phyloP scores from a whole-genome alignment of 1,140 invertebrate genomes.

The Pteromalus puparum region DNA sequence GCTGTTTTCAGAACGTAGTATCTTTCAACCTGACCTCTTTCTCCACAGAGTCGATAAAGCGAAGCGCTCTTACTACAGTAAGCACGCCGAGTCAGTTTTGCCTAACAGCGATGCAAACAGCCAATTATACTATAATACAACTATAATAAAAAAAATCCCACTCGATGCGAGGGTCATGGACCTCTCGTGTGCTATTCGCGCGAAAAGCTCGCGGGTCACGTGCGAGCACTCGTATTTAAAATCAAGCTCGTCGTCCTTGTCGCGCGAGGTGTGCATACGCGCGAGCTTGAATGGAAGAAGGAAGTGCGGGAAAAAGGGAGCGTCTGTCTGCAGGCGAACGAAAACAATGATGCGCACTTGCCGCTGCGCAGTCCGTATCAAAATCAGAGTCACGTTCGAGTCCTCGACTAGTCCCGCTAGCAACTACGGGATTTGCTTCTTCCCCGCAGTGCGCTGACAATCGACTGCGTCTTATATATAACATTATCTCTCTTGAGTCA shows the following conservation, averaged over 20 bases:
- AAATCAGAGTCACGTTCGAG: constrained; percentile 48
- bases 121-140: too few species aligned
- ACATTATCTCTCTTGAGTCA: too few species aligned
- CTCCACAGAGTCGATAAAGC: too few species aligned
- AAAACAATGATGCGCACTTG: constrained; percentile 13
- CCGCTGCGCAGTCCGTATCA: constrained; percentile 13
- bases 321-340: not conserved
- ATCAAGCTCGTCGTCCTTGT: not conserved
- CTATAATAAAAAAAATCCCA: too few species aligned
- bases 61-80: too few species aligned
- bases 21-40: too few species aligned
- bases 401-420: constrained; percentile 12
- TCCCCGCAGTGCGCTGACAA: too few species aligned
- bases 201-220: constrained; percentile 16
- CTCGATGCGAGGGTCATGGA: too few species aligned
- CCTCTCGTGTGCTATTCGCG: not conserved
- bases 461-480: too few species aligned
- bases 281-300: not conserved
- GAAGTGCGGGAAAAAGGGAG: not conserved
- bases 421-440: too few species aligned
- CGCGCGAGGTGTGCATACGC: not conserved
- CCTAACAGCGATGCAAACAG: too few species aligned
- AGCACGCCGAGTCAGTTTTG: too few species aligned
- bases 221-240: constrained; percentile 11
- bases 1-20: not conserved